These are phyloP conservation scores for Cyanoderma ruficeps DNA, from an alignment of 2,113 vertebrate genomes.

Conservation along the genomic window DNA sequence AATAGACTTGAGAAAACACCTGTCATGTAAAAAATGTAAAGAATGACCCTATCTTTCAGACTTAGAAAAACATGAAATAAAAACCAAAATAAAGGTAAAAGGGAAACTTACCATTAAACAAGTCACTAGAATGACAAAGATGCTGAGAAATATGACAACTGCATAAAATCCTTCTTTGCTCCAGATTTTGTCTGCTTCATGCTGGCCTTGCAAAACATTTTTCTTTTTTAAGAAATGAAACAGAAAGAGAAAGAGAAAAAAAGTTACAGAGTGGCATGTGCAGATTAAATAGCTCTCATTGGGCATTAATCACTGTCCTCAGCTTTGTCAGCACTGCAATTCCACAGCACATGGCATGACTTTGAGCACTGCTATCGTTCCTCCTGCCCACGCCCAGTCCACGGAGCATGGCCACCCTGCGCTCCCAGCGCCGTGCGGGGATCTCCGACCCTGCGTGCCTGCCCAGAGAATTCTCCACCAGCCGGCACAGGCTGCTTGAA, in stretches of 20 bases:
- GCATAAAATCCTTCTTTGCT: conserved; percentile 90
- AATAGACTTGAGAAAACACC: neutral
- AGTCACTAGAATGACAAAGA: conserved; percentile 90
- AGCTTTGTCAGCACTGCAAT: conserved; percentile 20
- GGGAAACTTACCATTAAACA: conserved; percentile 91
- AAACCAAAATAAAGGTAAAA: conserved; percentile 36
- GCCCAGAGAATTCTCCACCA: neutral
- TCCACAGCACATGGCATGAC: neutral
- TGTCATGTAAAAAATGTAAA: neutral
- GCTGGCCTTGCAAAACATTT: conserved; percentile 91
- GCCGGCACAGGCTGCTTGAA: neutral
- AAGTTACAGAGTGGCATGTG: conserved; percentile 25
- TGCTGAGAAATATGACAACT: conserved; percentile 91
- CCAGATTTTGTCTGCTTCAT: conserved; percentile 87
- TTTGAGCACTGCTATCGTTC: neutral
- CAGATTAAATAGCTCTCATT: conserved; percentile 26
- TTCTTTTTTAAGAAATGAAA: conserved; percentile 77
- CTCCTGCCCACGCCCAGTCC: neutral
- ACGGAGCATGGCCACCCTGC: rapidly evolving
- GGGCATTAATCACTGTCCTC: conserved; percentile 42
- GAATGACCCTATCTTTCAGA: neutral
- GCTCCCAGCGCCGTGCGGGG: rapidly evolving
- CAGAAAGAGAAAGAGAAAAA: conserved; percentile 64
- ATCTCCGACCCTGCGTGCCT: neutral
- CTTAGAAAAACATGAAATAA: conserved; percentile 1